phyloP scores from a whole-genome alignment of 2,888 invertebrate species.

The Drosophila trichaetosa region DNA sequence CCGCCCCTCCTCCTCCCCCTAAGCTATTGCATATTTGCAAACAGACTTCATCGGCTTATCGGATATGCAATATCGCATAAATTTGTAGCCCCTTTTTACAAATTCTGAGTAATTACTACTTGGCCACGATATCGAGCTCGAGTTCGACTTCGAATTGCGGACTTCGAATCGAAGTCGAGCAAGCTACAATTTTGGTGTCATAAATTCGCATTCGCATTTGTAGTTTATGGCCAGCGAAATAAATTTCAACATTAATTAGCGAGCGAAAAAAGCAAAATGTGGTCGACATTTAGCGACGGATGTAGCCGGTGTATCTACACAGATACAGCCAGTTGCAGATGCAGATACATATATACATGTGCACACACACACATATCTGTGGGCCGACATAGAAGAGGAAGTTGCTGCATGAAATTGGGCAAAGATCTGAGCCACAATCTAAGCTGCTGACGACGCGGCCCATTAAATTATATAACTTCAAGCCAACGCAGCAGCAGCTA shows the following conservation, averaged over 20 bases:
- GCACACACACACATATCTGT: background rate
- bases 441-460: slow-evolving; percentile 42
- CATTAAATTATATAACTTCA: slow-evolving; percentile 71
- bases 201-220: slow-evolving; percentile 51
- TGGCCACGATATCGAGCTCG: slow-evolving; percentile 22
- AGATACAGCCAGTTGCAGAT: slow-evolving; percentile 10
- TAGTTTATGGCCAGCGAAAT: slow-evolving; percentile 53
- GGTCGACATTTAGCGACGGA: slow-evolving; percentile 53
- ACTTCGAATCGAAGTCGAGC: slow-evolving; percentile 5
- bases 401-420: slow-evolving; percentile 65
- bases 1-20: background rate
- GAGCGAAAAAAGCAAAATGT: slow-evolving; percentile 21
- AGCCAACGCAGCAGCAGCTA: slow-evolving; percentile 42
- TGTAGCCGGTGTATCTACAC: slow-evolving; percentile 33
- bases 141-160: background rate
- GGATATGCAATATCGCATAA: slow-evolving; percentile 63
- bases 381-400: slow-evolving; percentile 52
- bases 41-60: slow-evolving; percentile 64
- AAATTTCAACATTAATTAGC: slow-evolving; percentile 76
- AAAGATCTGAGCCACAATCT: slow-evolving; percentile 57
- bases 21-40: slow-evolving; percentile 45
- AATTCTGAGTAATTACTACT: slow-evolving; percentile 73
- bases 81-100: slow-evolving; percentile 59
- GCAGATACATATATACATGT: background rate
- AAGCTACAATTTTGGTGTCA: slow-evolving; percentile 43